Evolutionary conservation across 2,888 invertebrate genomes (phyloP), one percentile per base, ranked within the genome.

Genomic region (Gibbula magus): DNA sequence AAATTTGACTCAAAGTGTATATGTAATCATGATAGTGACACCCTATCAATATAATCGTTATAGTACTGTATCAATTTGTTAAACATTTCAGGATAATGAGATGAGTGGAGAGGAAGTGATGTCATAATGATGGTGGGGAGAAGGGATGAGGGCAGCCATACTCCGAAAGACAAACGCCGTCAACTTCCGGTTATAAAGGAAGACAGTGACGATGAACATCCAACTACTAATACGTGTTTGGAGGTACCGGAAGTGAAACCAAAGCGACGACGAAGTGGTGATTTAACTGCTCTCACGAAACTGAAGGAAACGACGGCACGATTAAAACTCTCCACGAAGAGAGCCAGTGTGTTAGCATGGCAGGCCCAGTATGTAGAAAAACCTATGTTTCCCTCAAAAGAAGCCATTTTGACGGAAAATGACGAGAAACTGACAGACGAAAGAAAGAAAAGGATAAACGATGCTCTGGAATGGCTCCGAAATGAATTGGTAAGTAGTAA

Each of bases 401-500:
- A 53, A 22, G 54, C 25, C 18, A 32, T 73, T 53, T 54, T 45
- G 16, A 74, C 13, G 1, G 52, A 81, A 10, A 78, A 77, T 20
- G 84, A 81, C 53, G 88, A 83, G n/a, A 76, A 77, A 20, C 81
- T 88, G 79, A 89, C 89, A 0, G 83, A 82, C 10, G 89, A 89
- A 67, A 74, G 89, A 66, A 89, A 87, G 75, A 82, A 86, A 22
- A 81, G 84, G 61, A 89, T 90, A 73, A 85, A 90, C 79, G 84
- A 85, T 53, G 87, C 88, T 0, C 75, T 90, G 45, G 86, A 82
- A 13, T 90, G 89, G 90, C 75, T 90, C 7, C 80, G 84, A 78
- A 83, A 82, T 5, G 89, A 89, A 82, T 79, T 90, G 83, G 89
- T 90, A 82, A 83, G 88, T 84, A 54, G n/a, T n/a, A n/a, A n/a